Evolutionary conservation across 2,113 vertebrate genomes (phyloP), one percentile per base, ranked within the genome.

Genomic region (Lasiurus borealis): DNA sequence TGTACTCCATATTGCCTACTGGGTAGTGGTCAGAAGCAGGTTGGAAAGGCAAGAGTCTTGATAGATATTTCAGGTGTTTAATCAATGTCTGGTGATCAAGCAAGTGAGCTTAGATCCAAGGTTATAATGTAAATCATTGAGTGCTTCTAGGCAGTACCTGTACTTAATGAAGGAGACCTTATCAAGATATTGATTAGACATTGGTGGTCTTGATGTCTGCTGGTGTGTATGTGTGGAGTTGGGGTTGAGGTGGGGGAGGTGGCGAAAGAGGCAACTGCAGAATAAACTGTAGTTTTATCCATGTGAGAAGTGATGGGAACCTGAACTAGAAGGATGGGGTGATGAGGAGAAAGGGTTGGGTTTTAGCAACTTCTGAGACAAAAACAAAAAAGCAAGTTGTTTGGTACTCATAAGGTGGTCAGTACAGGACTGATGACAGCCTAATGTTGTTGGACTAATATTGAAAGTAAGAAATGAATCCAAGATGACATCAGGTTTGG

Each of bases 311-410:
- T 18, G 27, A 92, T 14, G 27, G 59, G 50, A 72, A 52, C 18
- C 54, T 52, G 52, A 66, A 54, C 5, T 69, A 34, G 46, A 86
- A 69, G 71, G 40, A 52, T 5, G 14, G 34, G 18, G 16, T 12
- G 52, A 34, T 40, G 31, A 88, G 66, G 44, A 68, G 23, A 66
- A 89, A 92, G 50, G 6, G 10, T 68, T n/a, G 27, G 2, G 3
- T 66, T 83, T 91, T 48, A 85, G 85, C 83, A 88, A 73, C 66
- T 62, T 86, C 19, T 86, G 66, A 64, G 69, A 77, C 46, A 31
- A 36, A 34, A 52, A 50, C 12, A 27, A 40, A 36, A 27, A 8
- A 62, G 64, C 31, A 15, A 86, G 13, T 1, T 6, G 6, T 68
- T 34, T 68, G 15, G 13, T 11, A 19, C 16, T 40, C 27, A 54